Evolutionary conservation across 2,113 vertebrate genomes (phyloP).

Genomic region (Procavia capensis): DNA sequence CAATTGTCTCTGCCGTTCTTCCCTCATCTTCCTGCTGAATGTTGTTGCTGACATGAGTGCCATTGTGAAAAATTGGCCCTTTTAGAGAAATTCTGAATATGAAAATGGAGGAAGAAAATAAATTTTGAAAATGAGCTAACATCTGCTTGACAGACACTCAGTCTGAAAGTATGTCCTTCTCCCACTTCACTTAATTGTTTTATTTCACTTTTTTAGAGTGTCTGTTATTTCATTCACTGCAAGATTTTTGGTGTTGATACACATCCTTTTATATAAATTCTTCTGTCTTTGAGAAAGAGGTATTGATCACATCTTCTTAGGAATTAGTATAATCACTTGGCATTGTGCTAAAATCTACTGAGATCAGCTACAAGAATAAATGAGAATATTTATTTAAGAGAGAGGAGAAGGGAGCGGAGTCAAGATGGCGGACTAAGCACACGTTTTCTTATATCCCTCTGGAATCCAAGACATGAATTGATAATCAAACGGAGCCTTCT

Average conservation of each 20-base stretch:
- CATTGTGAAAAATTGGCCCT: background rate
- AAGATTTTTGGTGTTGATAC: background rate
- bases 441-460: too few relatives aligned
- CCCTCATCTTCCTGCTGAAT: background rate
- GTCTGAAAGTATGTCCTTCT: background rate
- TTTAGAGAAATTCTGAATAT: background rate
- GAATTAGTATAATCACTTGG: background rate
- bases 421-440: too few relatives aligned
- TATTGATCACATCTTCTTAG: background rate
- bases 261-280: background rate
- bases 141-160: background rate
- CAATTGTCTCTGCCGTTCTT: background rate
- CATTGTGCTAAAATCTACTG: background rate
- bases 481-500: too few relatives aligned
- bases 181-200: background rate
- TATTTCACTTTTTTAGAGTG: background rate
- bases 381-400: background rate
- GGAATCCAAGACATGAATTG: too few relatives aligned
- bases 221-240: background rate
- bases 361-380: background rate
- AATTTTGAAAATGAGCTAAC: background rate
- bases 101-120: background rate
- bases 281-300: background rate
- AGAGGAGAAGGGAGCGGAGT: background rate
- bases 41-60: background rate